Evolutionary conservation across 1,140 invertebrate genomes (phyloP), one percentile per base, ranked within the genome.

Genomic region (Bursaphelenchus mucronatus): DNA sequence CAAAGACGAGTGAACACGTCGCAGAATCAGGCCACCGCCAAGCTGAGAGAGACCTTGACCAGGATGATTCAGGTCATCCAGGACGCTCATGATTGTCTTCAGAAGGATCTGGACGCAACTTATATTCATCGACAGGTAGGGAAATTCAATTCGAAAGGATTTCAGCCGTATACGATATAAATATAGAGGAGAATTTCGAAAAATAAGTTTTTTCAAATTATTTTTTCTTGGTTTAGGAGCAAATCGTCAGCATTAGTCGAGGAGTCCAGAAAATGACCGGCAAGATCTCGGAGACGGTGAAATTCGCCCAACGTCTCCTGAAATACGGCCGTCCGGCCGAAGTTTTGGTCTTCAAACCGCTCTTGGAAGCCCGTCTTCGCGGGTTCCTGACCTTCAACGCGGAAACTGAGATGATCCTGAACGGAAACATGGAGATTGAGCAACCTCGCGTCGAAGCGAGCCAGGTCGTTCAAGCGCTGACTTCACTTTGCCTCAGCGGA

Each of bases 51-150:
- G 73, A 94, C 93, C 0, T 95, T 93, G 82, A 90, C 91, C 79
- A 49, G 21, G 0, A 19, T 76, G 44, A 86, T 90, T 66, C 92
- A 91, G 13, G 89, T 94, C 88, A 84, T 97, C 49, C 93, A 97
- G 76, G 94, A 97, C 80, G 87, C 92, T 17, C 94, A 94, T 78
- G 88, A 90, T 72, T 91, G 95, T 76, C 82, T 94, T 49, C 83
- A 94, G 43, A 95, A 95, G 83, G 94, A 97, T 81, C 86, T 97
- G 44, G 94, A 97, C 75, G 88, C 88, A 61, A 88, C 92, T 0
- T 96, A 90, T 78, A 91, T 90, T 46, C 68, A 58, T 47, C 71
- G 87, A 90, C 0, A 94, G 69, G 66, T 84, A 7, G 88, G 90
- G 6, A 85, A 5, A 30, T 30, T 30, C 5, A 30, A 30, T 30